These are phyloP conservation scores for Dicyrtoma fusca DNA, from an alignment of 2,888 invertebrate genomes.

Conservation along the genomic window DNA sequence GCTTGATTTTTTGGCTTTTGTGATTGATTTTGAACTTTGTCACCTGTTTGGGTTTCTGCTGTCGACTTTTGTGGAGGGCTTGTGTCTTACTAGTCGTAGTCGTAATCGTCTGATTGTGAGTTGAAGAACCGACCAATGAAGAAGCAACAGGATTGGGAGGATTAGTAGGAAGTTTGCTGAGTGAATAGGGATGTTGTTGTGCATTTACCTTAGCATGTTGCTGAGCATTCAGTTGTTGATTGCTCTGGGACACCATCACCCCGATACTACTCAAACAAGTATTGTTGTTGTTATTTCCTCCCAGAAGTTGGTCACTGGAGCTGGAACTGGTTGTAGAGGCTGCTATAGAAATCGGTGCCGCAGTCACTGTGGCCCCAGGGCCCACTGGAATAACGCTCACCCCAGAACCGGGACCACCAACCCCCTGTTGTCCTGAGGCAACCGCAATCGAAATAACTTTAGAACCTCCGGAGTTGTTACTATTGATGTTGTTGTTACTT, in stretches of 20 bases:
- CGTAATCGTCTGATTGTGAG: neutral
- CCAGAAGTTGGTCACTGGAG: too few species aligned
- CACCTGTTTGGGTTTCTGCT: conserved; percentile 38
- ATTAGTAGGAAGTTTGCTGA: conserved; percentile 19
- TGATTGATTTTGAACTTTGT: neutral
- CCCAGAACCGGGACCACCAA: neutral
- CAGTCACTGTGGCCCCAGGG: neutral
- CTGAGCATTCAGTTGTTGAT: conserved; percentile 8
- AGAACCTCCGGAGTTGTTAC: neutral
- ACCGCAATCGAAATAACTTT: conserved; percentile 8
- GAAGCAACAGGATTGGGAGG: conserved; percentile 3
- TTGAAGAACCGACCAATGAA: too few species aligned
- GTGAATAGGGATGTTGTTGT: conserved; percentile 22
- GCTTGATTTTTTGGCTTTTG: neutral
- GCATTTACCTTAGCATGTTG: conserved; percentile 32
- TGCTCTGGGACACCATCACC: conserved; percentile 17
- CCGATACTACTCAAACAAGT: conserved; percentile 4
- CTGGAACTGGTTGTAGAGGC: too few species aligned
- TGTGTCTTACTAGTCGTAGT: conserved; percentile 35
- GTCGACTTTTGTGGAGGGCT: conserved; percentile 30
- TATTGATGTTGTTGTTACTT: neutral
- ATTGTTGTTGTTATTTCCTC: too few species aligned
- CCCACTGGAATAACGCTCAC: conserved; percentile 12
- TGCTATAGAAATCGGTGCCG: neutral
- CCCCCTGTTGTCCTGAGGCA: neutral